Base-by-base conservation (phyloP, 2,797 vertebrate genomes). In the Crenuchus spilurus region DNA sequence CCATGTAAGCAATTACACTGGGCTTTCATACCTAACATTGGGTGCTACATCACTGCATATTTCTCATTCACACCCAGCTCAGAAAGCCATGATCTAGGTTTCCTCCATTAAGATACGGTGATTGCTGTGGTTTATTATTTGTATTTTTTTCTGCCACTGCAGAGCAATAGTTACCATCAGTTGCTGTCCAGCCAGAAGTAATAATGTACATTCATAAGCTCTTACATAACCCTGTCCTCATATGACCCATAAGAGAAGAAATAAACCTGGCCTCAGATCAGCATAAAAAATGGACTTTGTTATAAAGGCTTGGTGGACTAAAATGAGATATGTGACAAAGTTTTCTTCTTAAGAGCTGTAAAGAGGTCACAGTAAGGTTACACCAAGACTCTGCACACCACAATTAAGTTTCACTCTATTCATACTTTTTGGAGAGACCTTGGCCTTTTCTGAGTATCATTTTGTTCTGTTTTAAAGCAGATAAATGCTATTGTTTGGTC, bases 1-100 rank as follows among this genome's bases (percentile, higher is more conserved):
- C 70, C 76, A 62, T 77, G 65, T 65, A 84, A 74, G 66, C 67
- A 72, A 71, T 72, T 75, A 73, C 49, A 54, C 51, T 71, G 39
- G 44, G 68, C 74, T 72, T 63, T 66, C 69, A 71, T 31, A 46
- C 33, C 52, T 68, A 60, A 76, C 72, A 70, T 31, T n/a, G 20
- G 48, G 63, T 39, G 18, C 39, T 72, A 30, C 51, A 61, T 73
- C 61, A 70, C 24, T 61, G 44, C 61, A 28, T 54, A 39, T 2
- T 61, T 42, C 13, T 76, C 44, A 30, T 57, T 81, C 64, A 28
- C 35, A 52, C 46, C 22, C 58, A 6, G 24, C 42, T 11, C 35
- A 31, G 30, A 39, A 55, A 20, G 35, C 33, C n/a, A n/a, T 72
- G 22, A 35, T 61, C 22, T 22, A 48, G 11, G 24, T 57, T 63